Conservation (phyloP, 1,140 invertebrate genomes). For the Euura saliciscinereae region DNA sequence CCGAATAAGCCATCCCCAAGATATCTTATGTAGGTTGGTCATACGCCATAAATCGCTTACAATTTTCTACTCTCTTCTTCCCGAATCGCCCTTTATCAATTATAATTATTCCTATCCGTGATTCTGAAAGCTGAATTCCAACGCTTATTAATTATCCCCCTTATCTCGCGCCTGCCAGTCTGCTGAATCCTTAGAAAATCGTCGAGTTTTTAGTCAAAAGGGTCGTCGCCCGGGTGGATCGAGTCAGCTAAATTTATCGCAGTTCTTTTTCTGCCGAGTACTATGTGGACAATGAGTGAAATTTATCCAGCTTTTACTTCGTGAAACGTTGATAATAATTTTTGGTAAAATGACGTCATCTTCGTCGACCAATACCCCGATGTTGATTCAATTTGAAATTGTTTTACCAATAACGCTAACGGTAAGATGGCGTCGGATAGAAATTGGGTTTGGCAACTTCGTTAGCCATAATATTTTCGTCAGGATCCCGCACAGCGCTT, state of each 20-base stretch:
- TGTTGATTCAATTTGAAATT: too few relatives aligned
- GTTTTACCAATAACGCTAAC: neutral
- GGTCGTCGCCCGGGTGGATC: neutral
- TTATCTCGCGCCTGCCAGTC: neutral
- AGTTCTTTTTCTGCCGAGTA: neutral
- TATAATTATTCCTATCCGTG: too few relatives aligned
- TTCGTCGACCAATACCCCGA: too few relatives aligned
- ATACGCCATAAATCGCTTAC: neutral
- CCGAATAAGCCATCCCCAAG: neutral
- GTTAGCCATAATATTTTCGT: conserved; percentile 13
- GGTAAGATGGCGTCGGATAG: neutral
- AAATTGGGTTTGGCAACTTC: neutral
- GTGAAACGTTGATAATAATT: too few relatives aligned
- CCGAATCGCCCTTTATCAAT: neutral
- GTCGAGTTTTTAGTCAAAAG: conserved; percentile 1
- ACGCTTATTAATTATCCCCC: neutral
- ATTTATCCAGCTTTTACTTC: too few relatives aligned
- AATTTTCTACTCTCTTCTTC: neutral
- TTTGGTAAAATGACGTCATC: too few relatives aligned
- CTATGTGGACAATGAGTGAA: too few relatives aligned
- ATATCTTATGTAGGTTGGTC: neutral
- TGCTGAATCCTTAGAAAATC: conserved; percentile 2
- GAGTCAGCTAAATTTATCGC: conserved; percentile 1
- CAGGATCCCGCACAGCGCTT: neutral
- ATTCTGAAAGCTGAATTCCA: too few relatives aligned